Base-by-base conservation (phyloP, 1,140 invertebrate species). In the Megalopta genalis region DNA sequence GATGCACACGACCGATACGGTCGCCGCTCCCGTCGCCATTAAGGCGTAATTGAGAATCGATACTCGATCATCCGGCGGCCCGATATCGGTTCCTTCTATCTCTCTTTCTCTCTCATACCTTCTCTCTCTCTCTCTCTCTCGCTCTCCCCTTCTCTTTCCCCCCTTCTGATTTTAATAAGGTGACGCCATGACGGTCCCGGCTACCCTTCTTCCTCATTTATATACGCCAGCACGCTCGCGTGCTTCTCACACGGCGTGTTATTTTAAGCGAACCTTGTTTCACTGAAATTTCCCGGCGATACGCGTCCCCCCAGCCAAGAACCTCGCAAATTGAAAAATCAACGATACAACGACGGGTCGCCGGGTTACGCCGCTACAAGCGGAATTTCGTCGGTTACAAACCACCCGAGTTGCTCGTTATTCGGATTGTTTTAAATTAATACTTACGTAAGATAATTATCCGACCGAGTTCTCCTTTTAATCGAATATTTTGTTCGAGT, bases 21-120 rank as follows among this genome's bases (percentile, higher is more conserved):
- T 57, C 60, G 68, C 57, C 78, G 67, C 67, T 49, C 67, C 39
- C 67, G 76, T 81, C 39, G 79, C 79, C 72, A 87, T 87, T 87
- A 87, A 82, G 69, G 66, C 60, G 63, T 87, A 87, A 87, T 87
- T 82, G 86, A 87, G 82, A 87, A 87, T 87, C 85, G 86, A 87
- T 87, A 87, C 54, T 86, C 79, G 85, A 86, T 87, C 79, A 79
- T 81, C 67, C 62, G 25, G 46, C 57, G 27, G 80, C 37, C 39
- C 62, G 74, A 74, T 79, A 85, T 85, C 80, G 80, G 39, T 18
- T 76, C 57, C 54, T 27, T 46, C 42, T 46, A 1, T 46, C 42
- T 46, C 42, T 46, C 42, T 46, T 16, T 52, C 49, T 52, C 49
- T 18, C 16, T 18, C n/a, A n/a, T n/a, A n/a, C n/a, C n/a, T 14